phyloP scores from a whole-genome alignment of 2,113 vertebrate genomes.

The Verasper variegatus region DNA sequence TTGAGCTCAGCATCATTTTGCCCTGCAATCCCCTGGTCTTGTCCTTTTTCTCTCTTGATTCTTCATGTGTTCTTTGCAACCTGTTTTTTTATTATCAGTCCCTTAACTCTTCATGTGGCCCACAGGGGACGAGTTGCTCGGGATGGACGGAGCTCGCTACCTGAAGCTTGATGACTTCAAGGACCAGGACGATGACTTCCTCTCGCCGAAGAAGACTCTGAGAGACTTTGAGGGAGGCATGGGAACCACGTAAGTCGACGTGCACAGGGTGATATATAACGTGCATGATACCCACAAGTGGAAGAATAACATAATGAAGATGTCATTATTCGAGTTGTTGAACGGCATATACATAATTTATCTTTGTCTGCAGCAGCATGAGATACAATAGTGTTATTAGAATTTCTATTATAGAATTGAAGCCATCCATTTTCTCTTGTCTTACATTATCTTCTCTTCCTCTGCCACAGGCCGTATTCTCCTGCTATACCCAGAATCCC shows the following conservation, averaged over 20 bases:
- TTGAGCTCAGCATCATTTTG: conserved; percentile 39
- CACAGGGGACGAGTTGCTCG: conserved; percentile 84
- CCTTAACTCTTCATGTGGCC: conserved; percentile 24
- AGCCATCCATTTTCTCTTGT: neutral
- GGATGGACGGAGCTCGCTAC: conserved; percentile 83
- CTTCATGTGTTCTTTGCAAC: conserved; percentile 36
- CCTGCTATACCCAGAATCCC: conserved; percentile 91
- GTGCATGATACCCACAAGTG: neutral
- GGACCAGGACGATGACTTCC: conserved; percentile 86
- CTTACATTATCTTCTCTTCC: conserved; percentile 19
- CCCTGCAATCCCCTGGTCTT: conserved; percentile 14
- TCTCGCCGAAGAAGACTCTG: conserved; percentile 83
- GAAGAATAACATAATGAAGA: neutral
- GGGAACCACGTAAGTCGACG: conserved; percentile 81
- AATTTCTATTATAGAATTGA: neutral
- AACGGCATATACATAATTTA: neutral
- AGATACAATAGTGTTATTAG: neutral
- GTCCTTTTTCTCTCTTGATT: conserved; percentile 50
- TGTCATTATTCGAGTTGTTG: neutral
- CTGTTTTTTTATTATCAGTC: conserved; percentile 8
- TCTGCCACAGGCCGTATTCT: conserved; percentile 87
- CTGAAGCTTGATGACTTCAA: conserved; percentile 86
- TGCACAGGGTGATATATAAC: neutral
- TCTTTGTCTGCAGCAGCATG: neutral
- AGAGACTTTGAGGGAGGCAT: conserved; percentile 84